Evolutionary conservation across 1,140 invertebrate species (phyloP), one percentile per base, ranked within the genome.

Genomic region (Laodelphax striatellus): DNA sequence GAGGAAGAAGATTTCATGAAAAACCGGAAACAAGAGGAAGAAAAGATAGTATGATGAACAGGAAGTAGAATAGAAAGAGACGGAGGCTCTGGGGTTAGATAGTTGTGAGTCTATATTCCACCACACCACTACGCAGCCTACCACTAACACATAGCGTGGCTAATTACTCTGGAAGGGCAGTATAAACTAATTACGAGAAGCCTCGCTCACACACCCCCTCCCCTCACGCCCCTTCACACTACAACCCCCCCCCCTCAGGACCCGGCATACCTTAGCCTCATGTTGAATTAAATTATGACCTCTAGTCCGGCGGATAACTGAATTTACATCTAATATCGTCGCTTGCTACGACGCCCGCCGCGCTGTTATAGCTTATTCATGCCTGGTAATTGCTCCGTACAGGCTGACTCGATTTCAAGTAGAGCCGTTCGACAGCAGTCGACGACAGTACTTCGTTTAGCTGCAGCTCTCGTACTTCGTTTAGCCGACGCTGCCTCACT

Each of bases 271-370:
- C 34, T 38, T 50, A 50, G 46, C 16, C 21, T 50, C 46, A 50
- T 50, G 21, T 50, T 11, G 46, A 50, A 50, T 50, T 50, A 50
- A 50, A 50, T 50, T 50, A 50, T 50, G 46, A 50, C 46, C 46
- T 50, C 46, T 50, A 50, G 46, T 50, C 46, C 46, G 46, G 46
- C 21, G 46, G 16, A 50, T 50, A 50, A 50, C 46, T 50, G 46
- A 50, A 50, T 50, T 50, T 50, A 50, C 46, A 50, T 50, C 46
- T 50, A 50, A 50, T 50, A 50, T 19, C 46, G 46, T 50, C 46
- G 21, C 16, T 5, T 11, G 34, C 34, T 38, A 38, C 34, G 34
- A 38, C 21, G n/a, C n/a, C n/a, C n/a, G n/a, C 43, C 6, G 16
- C 16, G 46, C 46, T 50, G 46, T 50, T 50, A 50, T 50, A 50